These are phyloP conservation scores for Gouania willdenowi DNA, from an alignment of 2,797 vertebrate species.

Conservation along the genomic window DNA sequence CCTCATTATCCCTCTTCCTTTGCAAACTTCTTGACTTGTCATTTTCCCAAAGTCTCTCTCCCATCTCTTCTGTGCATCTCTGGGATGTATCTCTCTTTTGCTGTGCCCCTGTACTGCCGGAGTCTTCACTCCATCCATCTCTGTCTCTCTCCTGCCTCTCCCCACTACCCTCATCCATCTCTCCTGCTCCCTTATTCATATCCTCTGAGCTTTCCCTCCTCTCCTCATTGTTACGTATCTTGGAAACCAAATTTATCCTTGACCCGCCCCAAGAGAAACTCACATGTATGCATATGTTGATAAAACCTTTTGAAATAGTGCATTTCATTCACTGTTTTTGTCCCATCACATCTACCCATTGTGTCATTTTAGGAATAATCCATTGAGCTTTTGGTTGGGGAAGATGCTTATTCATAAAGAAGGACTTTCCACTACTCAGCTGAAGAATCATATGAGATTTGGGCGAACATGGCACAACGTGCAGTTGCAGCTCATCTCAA, in stretches of 20 bases:
- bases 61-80: conserved; percentile 63
- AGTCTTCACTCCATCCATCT: conserved; percentile 71
- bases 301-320: conserved; percentile 16
- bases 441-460: not conserved
- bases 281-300: not conserved
- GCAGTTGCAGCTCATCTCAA: not conserved
- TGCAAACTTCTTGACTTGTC: conserved; percentile 61
- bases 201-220: conserved; percentile 59
- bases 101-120: conserved; percentile 44
- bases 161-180: conserved; percentile 70
- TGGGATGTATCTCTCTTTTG: conserved; percentile 47
- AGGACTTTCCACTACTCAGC: not conserved
- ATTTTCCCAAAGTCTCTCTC: conserved; percentile 58
- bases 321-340: not conserved
- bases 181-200: conserved; percentile 64
- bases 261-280: conserved; percentile 38
- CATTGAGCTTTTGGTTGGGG: too few relatives aligned
- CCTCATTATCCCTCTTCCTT: conserved; percentile 55
- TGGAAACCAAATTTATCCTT: conserved; percentile 64
- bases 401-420: too few relatives aligned
- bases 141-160: conserved; percentile 62
- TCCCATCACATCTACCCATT: too few relatives aligned
- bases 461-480: not conserved
- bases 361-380: too few relatives aligned
- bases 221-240: conserved; percentile 46